Percentiles rank a stretch among this genome's conserved stretches.
phyloP scores from a whole-genome alignment of 2,113 vertebrate species.

The Pterocles gutturalis region DNA sequence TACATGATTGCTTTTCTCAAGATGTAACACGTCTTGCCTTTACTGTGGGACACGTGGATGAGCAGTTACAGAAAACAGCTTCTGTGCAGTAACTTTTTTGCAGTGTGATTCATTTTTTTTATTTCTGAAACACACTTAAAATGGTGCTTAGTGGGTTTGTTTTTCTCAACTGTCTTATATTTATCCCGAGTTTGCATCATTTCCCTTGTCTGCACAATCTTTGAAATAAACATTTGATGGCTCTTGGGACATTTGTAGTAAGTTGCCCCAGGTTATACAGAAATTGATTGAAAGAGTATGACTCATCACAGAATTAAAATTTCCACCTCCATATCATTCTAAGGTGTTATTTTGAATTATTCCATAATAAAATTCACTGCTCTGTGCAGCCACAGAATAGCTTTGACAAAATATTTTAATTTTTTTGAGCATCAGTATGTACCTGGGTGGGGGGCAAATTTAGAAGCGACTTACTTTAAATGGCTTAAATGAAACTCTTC shows the following conservation, averaged over 20 bases:
- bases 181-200: not conserved
- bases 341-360: not conserved
- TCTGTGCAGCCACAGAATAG: not conserved
- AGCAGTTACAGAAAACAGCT: not conserved
- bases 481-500: not conserved
- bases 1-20: not conserved
- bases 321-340: not conserved
- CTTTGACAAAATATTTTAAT: not conserved
- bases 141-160: not conserved
- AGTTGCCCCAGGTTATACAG: not conserved
- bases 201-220: not conserved
- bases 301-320: not conserved
- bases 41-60: not conserved
- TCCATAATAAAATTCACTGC: not conserved
- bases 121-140: not conserved
- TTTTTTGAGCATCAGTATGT: not conserved
- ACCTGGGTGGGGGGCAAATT: not conserved
- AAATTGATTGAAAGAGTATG: not conserved
- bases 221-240: not conserved
- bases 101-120: not conserved
- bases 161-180: not conserved
- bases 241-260: not conserved
- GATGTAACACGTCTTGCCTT: not conserved
- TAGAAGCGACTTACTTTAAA: not conserved
- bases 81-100: not conserved